These are phyloP conservation scores for Rhopalosiphum maidis DNA, from an alignment of 1,140 invertebrate species.

Conservation along the genomic window DNA sequence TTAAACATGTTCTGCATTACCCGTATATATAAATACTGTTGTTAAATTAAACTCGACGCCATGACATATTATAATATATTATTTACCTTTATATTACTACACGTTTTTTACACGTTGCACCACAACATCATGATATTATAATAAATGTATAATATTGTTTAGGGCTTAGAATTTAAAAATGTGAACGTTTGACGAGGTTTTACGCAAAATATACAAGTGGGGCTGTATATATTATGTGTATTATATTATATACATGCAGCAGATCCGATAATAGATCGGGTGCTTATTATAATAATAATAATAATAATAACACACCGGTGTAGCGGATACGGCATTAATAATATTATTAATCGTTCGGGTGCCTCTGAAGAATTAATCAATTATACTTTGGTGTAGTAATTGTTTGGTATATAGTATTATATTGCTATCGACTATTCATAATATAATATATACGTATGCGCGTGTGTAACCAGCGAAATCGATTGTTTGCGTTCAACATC, in stretches of 20 bases:
- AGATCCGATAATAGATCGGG: not conserved
- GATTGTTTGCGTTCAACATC: not conserved
- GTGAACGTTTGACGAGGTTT: not conserved
- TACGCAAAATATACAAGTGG: not conserved
- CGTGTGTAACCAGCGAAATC: not conserved
- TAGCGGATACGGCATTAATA: not conserved
- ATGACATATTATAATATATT: not conserved
- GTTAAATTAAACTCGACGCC: not conserved
- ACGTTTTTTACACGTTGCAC: not conserved
- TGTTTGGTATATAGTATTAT: not conserved
- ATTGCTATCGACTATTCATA: not conserved
- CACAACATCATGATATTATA: not conserved
- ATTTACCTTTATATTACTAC: not conserved
- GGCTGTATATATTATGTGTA: not conserved
- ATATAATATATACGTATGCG: not conserved
- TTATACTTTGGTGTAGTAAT: not conserved
- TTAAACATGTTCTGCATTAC: not conserved
- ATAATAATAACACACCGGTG: not conserved
- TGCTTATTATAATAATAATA: not conserved
- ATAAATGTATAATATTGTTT: not conserved
- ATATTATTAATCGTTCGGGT: not conserved
- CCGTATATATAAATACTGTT: not conserved
- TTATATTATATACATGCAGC: no score
- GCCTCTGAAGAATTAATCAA: slow-evolving; percentile 20
- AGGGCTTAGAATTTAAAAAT: not conserved